Percentiles rank a stretch among this genome's conserved stretches.
Evolutionary conservation across 2,797 vertebrate species (phyloP).

Genomic region (Allobates femoralis): DNA sequence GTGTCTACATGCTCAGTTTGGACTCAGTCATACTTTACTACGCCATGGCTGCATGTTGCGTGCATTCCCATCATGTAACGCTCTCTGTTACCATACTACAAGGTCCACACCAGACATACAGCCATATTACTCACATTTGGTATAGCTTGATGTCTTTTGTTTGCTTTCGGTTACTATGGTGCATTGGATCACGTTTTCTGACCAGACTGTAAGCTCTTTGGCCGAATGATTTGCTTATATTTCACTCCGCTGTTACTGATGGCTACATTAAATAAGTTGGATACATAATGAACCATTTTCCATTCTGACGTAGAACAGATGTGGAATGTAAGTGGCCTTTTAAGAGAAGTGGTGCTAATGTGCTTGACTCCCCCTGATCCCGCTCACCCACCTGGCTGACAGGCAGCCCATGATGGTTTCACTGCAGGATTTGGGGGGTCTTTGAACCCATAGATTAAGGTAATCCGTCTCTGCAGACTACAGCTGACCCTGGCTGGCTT

Average conservation of each 20-base stretch:
- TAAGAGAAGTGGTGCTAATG: constrained; percentile 33
- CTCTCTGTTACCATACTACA: too few relatives aligned
- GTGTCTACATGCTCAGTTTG: too few relatives aligned
- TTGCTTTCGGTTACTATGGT: neutral
- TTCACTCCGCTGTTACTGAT: constrained; percentile 7
- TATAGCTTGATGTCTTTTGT: neutral
- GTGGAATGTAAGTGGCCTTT: constrained; percentile 46
- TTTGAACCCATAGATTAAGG: constrained; percentile 63
- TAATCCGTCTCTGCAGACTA: constrained; percentile 60
- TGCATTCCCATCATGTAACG: too few relatives aligned
- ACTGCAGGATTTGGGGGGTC: constrained; percentile 51
- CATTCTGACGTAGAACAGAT: constrained; percentile 52
- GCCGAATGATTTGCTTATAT: neutral
- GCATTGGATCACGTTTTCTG: neutral
- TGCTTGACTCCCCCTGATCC: constrained; percentile 45
- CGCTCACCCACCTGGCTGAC: constrained; percentile 50
- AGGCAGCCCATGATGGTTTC: constrained; percentile 47
- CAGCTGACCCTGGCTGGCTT: constrained; percentile 65
- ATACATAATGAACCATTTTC: constrained; percentile 25
- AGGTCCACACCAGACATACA: too few relatives aligned
- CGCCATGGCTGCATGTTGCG: too few relatives aligned
- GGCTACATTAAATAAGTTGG: constrained; percentile 36
- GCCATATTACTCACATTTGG: too few relatives aligned
- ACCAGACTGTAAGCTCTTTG: constrained; percentile 1
- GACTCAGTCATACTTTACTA: too few relatives aligned